A percentile compares a stretch with the other conserved stretches of the same genome.
These are phyloP conservation scores for Sylvilagus bachmani DNA, from an alignment of 2,113 vertebrate genomes.

Conservation along the genomic window DNA sequence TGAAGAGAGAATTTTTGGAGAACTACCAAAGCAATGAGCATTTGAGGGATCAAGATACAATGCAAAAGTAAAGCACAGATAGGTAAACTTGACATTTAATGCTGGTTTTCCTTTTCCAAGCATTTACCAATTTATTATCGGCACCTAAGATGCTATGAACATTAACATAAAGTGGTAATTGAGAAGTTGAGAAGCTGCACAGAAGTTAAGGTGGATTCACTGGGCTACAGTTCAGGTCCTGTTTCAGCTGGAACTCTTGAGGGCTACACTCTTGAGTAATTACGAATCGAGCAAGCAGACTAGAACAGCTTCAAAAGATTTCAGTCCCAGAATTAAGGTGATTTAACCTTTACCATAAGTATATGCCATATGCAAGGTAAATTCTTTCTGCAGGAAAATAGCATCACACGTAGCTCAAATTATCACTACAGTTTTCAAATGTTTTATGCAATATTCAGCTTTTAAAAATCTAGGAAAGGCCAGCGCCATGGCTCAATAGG, in stretches of 20 bases:
- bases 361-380: background rate
- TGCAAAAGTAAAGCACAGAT: constrained; percentile 37
- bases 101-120: constrained; percentile 29
- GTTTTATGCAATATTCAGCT: too few species aligned
- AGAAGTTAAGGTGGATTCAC: background rate
- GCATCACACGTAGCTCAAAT: background rate
- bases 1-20: background rate
- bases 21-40: background rate
- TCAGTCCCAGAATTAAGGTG: background rate
- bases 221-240: background rate
- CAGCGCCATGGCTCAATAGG: too few species aligned
- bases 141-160: background rate
- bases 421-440: too few species aligned
- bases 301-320: constrained; percentile 7
- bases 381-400: background rate
- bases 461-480: background rate
- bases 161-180: constrained; percentile 33
- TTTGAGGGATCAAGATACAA: constrained; percentile 14
- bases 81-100: constrained; percentile 12
- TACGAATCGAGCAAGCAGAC: background rate
- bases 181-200: background rate
- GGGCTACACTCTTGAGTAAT: background rate
- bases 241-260: background rate
- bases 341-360: background rate
- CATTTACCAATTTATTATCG: constrained; percentile 14